These are phyloP conservation scores for Sorex maritimensis DNA, from an alignment of 2,797 vertebrate genomes.

Conservation along the genomic window DNA sequence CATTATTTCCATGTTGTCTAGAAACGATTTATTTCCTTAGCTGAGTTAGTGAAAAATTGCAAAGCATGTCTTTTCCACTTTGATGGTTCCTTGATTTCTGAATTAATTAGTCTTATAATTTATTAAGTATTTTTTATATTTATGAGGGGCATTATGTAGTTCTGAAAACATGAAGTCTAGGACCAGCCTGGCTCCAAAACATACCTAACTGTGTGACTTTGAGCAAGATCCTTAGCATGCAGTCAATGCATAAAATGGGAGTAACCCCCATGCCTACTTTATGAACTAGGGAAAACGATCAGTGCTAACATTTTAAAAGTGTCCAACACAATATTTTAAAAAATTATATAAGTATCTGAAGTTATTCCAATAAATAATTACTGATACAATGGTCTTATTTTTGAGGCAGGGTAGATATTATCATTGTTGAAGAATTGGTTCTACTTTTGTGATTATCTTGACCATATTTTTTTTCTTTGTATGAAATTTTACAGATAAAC, in stretches of 20 bases:
- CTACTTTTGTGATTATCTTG: conserved; percentile 29
- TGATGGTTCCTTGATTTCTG: background rate
- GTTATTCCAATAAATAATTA: background rate
- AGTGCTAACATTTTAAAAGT: background rate
- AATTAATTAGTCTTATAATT: background rate
- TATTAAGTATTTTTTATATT: background rate
- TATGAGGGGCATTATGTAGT: background rate
- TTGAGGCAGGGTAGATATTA: background rate
- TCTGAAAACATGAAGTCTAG: background rate
- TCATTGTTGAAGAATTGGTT: conserved; percentile 8
- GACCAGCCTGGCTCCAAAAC: background rate
- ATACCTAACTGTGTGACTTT: background rate
- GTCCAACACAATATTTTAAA: background rate
- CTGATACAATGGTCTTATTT: conserved; percentile 2
- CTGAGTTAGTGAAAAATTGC: background rate
- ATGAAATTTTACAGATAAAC: background rate
- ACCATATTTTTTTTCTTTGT: background rate
- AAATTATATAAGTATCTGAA: background rate
- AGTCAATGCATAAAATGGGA: background rate
- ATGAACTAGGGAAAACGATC: background rate
- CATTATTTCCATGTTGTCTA: background rate
- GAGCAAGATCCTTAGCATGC: background rate
- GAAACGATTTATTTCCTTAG: conserved; percentile 9
- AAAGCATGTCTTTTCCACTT: background rate
- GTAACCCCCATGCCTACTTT: background rate